These are phyloP conservation scores for Microctonus brassicae DNA, from an alignment of 2,888 invertebrate species.

Conservation along the genomic window DNA sequence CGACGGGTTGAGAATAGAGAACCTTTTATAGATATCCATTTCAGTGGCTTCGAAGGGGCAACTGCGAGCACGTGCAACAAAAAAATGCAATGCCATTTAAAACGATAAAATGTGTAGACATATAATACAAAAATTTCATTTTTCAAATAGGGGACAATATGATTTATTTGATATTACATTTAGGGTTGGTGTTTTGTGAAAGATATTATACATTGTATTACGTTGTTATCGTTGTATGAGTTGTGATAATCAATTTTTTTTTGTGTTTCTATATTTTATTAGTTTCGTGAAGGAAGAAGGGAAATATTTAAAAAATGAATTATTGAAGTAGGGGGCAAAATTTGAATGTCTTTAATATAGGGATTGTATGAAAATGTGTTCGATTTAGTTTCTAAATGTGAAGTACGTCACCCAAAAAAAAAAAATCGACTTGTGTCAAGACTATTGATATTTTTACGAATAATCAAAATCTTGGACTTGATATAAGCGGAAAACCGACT, in stretches of 20 bases:
- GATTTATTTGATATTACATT: constrained; percentile 8
- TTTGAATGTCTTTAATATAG: too few relatives aligned
- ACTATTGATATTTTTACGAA: too few relatives aligned
- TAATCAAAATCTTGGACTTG: too few relatives aligned
- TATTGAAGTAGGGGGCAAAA: too few relatives aligned
- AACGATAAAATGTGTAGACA: neutral
- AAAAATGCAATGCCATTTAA: constrained; percentile 11
- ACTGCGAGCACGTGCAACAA: constrained; percentile 1
- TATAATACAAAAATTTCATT: neutral
- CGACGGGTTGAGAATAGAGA: neutral
- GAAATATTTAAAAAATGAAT: too few relatives aligned
- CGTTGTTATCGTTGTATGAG: neutral
- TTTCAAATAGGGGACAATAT: neutral
- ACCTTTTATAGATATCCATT: constrained; percentile 12
- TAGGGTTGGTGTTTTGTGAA: neutral
- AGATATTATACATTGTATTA: neutral
- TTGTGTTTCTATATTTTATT: neutral
- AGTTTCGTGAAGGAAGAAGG: neutral
- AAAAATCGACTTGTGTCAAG: too few relatives aligned
- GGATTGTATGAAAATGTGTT: too few relatives aligned
- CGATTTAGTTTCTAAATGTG: too few relatives aligned
- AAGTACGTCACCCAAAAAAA: too few relatives aligned
- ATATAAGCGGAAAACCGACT: too few relatives aligned
- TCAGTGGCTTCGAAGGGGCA: constrained; percentile 4
- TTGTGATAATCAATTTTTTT: neutral